Conservation (phyloP, 2,113 vertebrate genomes). For the Neodontobutis hainanensis region DNA sequence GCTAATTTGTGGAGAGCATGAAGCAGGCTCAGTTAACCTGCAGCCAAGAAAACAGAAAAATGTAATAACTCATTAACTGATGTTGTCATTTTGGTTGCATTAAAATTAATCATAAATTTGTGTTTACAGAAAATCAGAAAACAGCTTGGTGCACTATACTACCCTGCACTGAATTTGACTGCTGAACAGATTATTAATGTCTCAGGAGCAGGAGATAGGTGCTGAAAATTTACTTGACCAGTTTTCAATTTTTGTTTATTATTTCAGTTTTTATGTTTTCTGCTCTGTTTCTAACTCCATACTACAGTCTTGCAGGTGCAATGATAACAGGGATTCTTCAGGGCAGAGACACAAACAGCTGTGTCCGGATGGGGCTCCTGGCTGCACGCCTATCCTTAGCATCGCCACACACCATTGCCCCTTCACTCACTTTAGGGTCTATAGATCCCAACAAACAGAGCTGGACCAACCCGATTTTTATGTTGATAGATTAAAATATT, state of each 20-base stretch:
- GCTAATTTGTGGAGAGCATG: slow-evolving; percentile 81
- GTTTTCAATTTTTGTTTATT: not conserved
- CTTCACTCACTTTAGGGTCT: slow-evolving; percentile 66
- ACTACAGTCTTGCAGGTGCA: slow-evolving; percentile 83
- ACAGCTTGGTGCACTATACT: slow-evolving; percentile 81
- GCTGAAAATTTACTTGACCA: slow-evolving; percentile 12
- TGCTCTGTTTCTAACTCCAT: not conserved
- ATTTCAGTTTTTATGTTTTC: not conserved
- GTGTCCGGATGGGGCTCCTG: slow-evolving; percentile 82
- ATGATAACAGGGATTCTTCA: slow-evolving; percentile 84
- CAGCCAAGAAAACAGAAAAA: slow-evolving; percentile 54
- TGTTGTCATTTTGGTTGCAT: not conserved
- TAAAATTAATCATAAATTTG: slow-evolving; percentile 10
- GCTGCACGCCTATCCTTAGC: slow-evolving; percentile 80
- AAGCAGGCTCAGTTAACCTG: slow-evolving; percentile 75
- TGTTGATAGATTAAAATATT: slow-evolving; percentile 63
- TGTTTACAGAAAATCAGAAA: slow-evolving; percentile 78
- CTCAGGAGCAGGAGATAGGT: slow-evolving; percentile 93
- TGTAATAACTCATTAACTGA: slow-evolving; percentile 58
- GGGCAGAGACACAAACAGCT: slow-evolving; percentile 76
- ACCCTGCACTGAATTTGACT: slow-evolving; percentile 77
- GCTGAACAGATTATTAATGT: slow-evolving; percentile 83
- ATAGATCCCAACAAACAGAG: slow-evolving; percentile 68
- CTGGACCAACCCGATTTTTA: slow-evolving; percentile 72
- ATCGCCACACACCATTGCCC: slow-evolving; percentile 79